Base-by-base conservation (phyloP, 1,140 invertebrate genomes). In the Magallana ariakensis region DNA sequence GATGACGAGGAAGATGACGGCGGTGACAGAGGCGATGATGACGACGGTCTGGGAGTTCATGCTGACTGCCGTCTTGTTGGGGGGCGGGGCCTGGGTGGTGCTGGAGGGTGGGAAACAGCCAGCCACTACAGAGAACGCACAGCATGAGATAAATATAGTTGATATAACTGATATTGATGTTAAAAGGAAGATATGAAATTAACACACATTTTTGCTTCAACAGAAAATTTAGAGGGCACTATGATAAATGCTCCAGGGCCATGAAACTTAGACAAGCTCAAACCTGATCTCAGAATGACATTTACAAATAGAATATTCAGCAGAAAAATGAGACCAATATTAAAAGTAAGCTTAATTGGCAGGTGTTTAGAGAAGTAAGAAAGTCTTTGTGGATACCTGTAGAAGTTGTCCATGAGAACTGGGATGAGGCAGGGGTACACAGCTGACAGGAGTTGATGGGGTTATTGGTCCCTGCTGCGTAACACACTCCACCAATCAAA, bases 401-500 rank as follows among this genome's bases (percentile, higher is more conserved):
- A 55, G 83, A 46, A n/a, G 46, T 15, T 7, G 87, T 58, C 87
- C 87, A 87, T 1, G 6, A 13, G 54, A 80, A 56, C 13, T 56
- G 84, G 10, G 56, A 55, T 26, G 26, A 22, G 56, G 22, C n/a
- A 1, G 87, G 87, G 13, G 26, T 22, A 82, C 87, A 87, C 9
- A 54, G 75, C 15, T 62, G 53, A 54, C 87, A 87, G 15, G 56
- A 60, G 46, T 87, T 84, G 33, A 54, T 56, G 33, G 87, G 83
- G 5, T 62, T 57, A 26, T 75, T 80, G 19, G n/a, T 58, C 16
- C 57, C 80, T 66, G 22, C 57, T 11, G 57, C 5, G 11, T 87
- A 87, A 58, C 87, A 87, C 26, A 82, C 75, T 62, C 83, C 80
- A n/a, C 55, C 22, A 26, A 87, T 87, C 57, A 85, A 85, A 82